Percentiles rank a stretch among this genome's conserved stretches.
Evolutionary conservation across 2,888 invertebrate species (phyloP).

Genomic region (Spisula solida): DNA sequence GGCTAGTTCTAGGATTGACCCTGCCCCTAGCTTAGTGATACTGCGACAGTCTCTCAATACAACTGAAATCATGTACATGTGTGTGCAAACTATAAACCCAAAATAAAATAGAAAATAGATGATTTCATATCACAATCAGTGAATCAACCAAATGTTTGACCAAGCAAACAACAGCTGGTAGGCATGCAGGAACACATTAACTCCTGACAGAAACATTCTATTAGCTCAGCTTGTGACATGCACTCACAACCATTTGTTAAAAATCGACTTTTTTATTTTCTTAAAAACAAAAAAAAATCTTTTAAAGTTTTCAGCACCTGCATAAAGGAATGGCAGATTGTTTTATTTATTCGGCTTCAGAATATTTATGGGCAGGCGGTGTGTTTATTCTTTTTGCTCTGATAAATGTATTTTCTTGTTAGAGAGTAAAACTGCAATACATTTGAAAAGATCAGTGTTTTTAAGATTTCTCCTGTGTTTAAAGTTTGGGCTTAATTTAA

Average conservation of each 20-base stretch:
- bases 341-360: neutral
- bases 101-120: too few species aligned
- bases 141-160: neutral
- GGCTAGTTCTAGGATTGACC: too few species aligned
- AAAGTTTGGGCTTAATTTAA: slow-evolving; percentile 46
- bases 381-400: slow-evolving; percentile 1
- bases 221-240: neutral
- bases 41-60: too few species aligned
- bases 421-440: neutral
- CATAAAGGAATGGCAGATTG: neutral
- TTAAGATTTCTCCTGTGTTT: slow-evolving; percentile 36
- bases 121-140: too few species aligned
- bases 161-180: neutral
- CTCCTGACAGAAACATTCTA: neutral
- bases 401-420: slow-evolving; percentile 11
- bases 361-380: slow-evolving; percentile 6
- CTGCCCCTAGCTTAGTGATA: too few species aligned
- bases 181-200: neutral
- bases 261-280: neutral
- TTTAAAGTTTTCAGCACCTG: slow-evolving; percentile 10
- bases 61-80: too few species aligned
- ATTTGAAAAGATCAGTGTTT: slow-evolving; percentile 33
- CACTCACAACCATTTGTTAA: neutral
- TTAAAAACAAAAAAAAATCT: neutral
- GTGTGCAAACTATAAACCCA: too few species aligned